Base-by-base conservation (phyloP, 2,797 vertebrate species). In the Pelochelys cantorii region DNA sequence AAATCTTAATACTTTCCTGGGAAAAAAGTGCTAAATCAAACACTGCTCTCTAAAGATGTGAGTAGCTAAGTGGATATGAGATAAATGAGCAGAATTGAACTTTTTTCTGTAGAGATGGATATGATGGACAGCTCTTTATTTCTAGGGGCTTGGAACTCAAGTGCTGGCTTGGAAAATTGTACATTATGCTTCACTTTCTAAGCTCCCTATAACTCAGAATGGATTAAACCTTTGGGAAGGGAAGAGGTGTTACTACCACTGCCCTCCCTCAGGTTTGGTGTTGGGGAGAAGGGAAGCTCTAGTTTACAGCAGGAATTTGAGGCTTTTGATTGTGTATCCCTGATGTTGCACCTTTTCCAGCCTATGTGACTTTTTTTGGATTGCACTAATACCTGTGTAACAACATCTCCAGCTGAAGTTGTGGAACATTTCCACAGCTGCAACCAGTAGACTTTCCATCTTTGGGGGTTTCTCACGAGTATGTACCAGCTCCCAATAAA, bases 11-110 rank as follows among this genome's bases (percentile, higher is more conserved):
- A 71, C 53, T 80, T 92, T 83, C 94, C 90, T 68, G 75, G 86
- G 78, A 79, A 83, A 81, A 89, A 82, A 29, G 31, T 97, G 91
- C 90, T 95, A 97, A 94, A 88, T 90, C 90, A 96, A 95, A 95
- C 94, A 91, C 94, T 94, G 56, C 78, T 96, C 18, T 78, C 57
- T 85, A 88, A 74, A 94, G 56, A 75, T 68, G 27, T 91, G 87
- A 37, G 84, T 91, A 25, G 25, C 90, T 27, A 82, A 25, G 75
- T 1, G 10, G n/a, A 88, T 71, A 80, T 87, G 79, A 37, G 79
- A 88, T 80, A 56, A 83, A 2, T 84, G 77, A 84, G 93, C 93
- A 86, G 17, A 37, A 68, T 8, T 85, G 65, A 71, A 37, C 18
- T 34, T 71, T 71, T 71, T 34, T 71, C 65, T 71, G 34, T 71